Evolutionary conservation across 2,797 vertebrate genomes (phyloP), one percentile per base, ranked within the genome.

Genomic region (Thunnus albacares): DNA sequence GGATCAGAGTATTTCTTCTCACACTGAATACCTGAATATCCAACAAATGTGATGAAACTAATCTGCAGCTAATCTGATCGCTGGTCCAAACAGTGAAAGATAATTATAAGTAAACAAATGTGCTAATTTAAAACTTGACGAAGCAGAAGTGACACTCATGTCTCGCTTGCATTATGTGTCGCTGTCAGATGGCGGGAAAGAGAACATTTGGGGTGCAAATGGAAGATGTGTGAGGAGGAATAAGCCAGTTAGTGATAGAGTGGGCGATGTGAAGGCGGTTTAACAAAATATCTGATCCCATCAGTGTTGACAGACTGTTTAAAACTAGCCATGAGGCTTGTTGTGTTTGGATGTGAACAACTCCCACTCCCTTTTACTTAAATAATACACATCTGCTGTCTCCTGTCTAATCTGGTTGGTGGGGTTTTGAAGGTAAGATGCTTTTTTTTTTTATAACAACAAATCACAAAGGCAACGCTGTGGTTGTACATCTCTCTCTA

Each of bases 101-200:
- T 78, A 24, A 79, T 86, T 56, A 66, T 12, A 71, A 81, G 5
- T 38, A 35, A 82, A 53, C 59, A n/a, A 28, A 30, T 17, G 56
- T 17, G 67, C 45, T 75, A 55, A 81, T 85, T 83, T 77, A 63
- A 69, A 80, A 73, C 59, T 65, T 28, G 77, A 75, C 3, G 43
- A 41, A 51, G 56, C 82, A 79, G 80, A 88, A 78, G 79, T 56
- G 73, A 74, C 77, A 53, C 82, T 80, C 43, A 2, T 64, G 64
- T 78, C 70, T 62, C 17, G 33, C 79, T 71, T 71, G 79, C 51
- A 6, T 70, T 35, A 0, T 1, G 24, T n/a, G 24, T 70, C 53
- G 22, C 41, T 72, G 82, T 81, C 89, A 81, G 84, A 84, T 80
- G 70, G 82, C n/a, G 79, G 22, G 79, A 84, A 83, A 55, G 56